These are phyloP conservation scores for Catalaphyllia jardinei DNA, from an alignment of 64 coral and sea anemone species.

Conservation along the genomic window DNA sequence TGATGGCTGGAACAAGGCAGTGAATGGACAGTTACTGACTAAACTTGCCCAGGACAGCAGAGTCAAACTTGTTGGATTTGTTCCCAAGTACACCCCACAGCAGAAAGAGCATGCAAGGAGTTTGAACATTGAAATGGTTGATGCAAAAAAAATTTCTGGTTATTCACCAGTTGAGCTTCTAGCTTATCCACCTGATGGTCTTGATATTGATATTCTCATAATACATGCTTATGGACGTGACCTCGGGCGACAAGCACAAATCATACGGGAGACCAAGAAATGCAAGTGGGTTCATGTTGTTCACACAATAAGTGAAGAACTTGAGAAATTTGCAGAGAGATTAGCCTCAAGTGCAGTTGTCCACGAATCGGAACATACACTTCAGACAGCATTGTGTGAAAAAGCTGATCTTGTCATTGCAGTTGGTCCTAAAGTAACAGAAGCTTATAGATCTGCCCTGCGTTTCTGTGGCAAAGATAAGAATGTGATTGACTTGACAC, in stretches of 20 bases:
- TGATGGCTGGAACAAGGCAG: conserved; percentile 8
- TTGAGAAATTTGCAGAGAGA: too few species aligned
- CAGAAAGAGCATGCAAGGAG: too few species aligned
- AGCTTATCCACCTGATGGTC: conserved; percentile 11
- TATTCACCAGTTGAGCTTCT: background rate
- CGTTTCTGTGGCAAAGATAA: background rate
- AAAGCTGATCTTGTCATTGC: conserved; percentile 5
- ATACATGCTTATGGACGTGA: conserved; percentile 3
- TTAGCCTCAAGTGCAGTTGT: too few species aligned
- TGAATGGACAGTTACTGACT: conserved; percentile 9
- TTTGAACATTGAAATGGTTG: too few species aligned
- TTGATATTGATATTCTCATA: background rate
- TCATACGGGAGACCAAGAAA: background rate
- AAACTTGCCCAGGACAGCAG: background rate
- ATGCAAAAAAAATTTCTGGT: too few species aligned
- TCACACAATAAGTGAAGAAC: conserved; percentile 27
- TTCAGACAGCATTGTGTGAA: background rate
- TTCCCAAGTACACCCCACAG: too few species aligned
- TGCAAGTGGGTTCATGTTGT: conserved; percentile 39
- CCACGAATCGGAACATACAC: too few species aligned
- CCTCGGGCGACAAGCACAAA: conserved; percentile 12
- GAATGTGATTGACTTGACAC: background rate
- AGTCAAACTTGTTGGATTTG: background rate
- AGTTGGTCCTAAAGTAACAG: conserved; percentile 28
- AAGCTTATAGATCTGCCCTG: background rate